Conservation (phyloP, 2,113 vertebrate genomes). For the Ahaetulla prasina region DNA sequence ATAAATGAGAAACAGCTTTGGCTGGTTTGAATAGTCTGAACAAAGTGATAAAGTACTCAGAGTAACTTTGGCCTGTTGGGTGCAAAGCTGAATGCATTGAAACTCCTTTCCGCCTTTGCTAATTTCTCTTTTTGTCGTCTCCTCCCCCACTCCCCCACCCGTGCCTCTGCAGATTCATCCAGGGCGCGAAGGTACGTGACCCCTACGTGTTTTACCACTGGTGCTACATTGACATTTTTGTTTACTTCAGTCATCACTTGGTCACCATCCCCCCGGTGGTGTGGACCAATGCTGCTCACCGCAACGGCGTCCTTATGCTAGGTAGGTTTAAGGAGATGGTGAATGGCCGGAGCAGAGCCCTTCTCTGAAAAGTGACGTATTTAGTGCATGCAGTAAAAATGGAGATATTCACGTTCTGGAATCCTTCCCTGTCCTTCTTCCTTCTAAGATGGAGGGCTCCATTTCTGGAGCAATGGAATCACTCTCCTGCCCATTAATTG, state of each 20-base stretch:
- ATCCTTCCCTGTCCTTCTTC: no score
- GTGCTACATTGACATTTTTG: conserved; percentile 88
- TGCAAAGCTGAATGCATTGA: not conserved
- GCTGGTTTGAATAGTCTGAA: not conserved
- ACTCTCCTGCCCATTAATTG: not conserved
- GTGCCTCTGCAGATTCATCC: conserved; percentile 78
- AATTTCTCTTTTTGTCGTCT: not conserved
- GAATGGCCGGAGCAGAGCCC: no score
- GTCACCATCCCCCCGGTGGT: conserved; percentile 87
- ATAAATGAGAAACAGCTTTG: not conserved
- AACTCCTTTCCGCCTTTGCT: not conserved
- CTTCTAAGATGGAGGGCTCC: not conserved
- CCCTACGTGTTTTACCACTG: conserved; percentile 96
- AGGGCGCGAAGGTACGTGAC: conserved; percentile 70
- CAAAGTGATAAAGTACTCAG: not conserved
- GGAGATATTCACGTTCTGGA: not conserved
- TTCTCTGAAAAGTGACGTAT: not conserved
- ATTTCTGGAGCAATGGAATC: not conserved
- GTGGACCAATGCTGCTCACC: conserved; percentile 90
- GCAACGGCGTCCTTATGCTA: conserved; percentile 81
- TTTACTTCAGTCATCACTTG: conserved; percentile 90
- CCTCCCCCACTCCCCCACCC: fast-evolving
- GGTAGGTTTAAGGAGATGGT: conserved; percentile 66
- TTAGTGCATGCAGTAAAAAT: not conserved
- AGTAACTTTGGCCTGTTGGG: not conserved